These are phyloP conservation scores for Suillia variegata DNA, from an alignment of 2,888 invertebrate species.

Conservation along the genomic window DNA sequence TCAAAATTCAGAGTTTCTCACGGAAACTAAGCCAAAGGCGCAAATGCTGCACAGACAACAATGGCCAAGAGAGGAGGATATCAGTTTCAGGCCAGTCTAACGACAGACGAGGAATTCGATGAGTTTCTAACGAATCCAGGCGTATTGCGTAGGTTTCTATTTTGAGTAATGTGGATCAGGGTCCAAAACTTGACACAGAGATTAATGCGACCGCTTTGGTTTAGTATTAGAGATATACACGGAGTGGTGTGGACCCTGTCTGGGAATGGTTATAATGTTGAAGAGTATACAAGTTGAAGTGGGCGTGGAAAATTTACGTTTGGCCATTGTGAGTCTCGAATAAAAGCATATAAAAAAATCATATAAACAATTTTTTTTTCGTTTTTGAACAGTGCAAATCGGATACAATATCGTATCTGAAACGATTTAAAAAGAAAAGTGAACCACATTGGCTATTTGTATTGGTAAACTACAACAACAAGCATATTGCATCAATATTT, in stretches of 20 bases:
- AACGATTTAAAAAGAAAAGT: constrained; percentile 79
- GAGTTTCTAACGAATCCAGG: constrained; percentile 78
- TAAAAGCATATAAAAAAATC: too few relatives aligned
- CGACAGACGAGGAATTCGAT: constrained; percentile 84
- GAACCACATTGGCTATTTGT: constrained; percentile 92
- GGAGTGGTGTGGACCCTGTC: constrained; percentile 90
- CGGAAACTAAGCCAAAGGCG: too few relatives aligned
- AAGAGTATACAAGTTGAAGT: constrained; percentile 86
- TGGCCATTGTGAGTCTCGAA: constrained; percentile 69
- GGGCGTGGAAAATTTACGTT: constrained; percentile 78
- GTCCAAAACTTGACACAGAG: too few relatives aligned
- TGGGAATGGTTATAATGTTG: constrained; percentile 81
- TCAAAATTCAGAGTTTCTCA: too few relatives aligned
- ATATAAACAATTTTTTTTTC: too few relatives aligned
- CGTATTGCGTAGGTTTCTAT: constrained; percentile 76
- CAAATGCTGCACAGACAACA: too few relatives aligned
- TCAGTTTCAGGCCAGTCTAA: constrained; percentile 80
- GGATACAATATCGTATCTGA: constrained; percentile 75
- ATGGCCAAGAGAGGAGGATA: constrained; percentile 79
- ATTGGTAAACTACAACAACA: too few relatives aligned
- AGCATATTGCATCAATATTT: too few relatives aligned
- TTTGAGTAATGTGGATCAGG: too few relatives aligned
- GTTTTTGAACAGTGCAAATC: constrained; percentile 69
- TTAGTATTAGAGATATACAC: constrained; percentile 85
- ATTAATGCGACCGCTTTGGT: background rate